These are phyloP conservation scores for Mico argentatus DNA, from an alignment of 2,797 vertebrate species.

Conservation along the genomic window DNA sequence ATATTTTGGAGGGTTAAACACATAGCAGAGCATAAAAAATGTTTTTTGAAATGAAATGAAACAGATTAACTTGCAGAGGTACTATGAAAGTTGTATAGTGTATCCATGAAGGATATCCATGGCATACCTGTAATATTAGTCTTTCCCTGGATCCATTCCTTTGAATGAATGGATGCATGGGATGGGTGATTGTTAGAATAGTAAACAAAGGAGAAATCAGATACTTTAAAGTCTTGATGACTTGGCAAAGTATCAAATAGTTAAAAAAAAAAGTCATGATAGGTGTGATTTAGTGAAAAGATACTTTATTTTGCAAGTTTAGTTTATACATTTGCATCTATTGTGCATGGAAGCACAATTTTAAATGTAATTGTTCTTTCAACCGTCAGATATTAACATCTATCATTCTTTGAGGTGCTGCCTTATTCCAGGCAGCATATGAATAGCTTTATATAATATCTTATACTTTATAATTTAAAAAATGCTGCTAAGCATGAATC, in stretches of 20 bases:
- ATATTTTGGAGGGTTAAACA: neutral
- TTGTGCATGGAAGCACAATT: neutral
- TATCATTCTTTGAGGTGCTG: neutral
- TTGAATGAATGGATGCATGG: neutral
- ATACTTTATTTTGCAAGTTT: neutral
- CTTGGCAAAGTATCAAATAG: neutral
- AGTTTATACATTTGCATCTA: neutral
- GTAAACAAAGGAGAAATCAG: neutral
- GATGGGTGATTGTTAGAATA: neutral
- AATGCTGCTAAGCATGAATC: neutral
- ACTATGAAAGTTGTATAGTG: neutral
- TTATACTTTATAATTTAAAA: neutral
- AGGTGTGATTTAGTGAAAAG: neutral
- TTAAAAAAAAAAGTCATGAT: neutral
- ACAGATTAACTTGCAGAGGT: neutral
- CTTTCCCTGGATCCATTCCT: neutral
- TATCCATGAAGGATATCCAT: neutral
- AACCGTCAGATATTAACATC: neutral
- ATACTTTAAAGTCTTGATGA: neutral
- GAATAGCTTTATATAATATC: neutral
- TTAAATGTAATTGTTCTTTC: neutral
- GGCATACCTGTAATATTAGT: neutral
- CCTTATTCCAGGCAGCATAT: neutral
- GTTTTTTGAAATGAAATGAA: neutral
- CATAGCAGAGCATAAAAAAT: neutral